Conservation (phyloP, 2,113 vertebrate species). For the Phyllostomus hastatus region DNA sequence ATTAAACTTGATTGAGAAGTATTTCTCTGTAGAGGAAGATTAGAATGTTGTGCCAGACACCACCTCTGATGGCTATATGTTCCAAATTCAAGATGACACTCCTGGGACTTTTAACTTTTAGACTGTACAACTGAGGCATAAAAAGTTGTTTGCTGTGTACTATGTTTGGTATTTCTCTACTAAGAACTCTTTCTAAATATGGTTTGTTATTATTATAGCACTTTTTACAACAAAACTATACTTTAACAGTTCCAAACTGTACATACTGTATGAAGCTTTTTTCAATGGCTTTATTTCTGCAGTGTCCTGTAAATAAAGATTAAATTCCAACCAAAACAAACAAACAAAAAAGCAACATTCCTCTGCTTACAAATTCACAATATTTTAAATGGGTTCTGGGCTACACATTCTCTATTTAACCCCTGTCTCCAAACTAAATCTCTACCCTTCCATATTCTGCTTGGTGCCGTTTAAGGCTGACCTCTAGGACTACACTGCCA, state of each 20-base stretch:
- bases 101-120: too few species aligned
- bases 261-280: too few species aligned
- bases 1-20: background rate
- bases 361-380: background rate
- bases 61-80: too few species aligned
- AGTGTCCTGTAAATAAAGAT: background rate
- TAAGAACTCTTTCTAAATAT: too few species aligned
- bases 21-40: background rate
- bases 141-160: too few species aligned
- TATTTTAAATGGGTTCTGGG: background rate
- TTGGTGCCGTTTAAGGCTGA: background rate
- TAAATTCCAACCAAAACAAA: background rate
- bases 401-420: background rate
- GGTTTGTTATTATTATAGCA: too few species aligned
- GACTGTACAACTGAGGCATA: too few species aligned
- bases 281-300: background rate
- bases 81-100: too few species aligned
- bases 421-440: background rate
- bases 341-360: background rate
- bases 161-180: too few species aligned
- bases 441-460: background rate
- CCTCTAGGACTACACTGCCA: background rate
- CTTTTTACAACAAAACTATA: too few species aligned
- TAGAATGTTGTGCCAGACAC: background rate
- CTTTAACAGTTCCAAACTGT: too few species aligned